Conservation (phyloP, 2,797 vertebrate genomes). For the Anas acuta region DNA sequence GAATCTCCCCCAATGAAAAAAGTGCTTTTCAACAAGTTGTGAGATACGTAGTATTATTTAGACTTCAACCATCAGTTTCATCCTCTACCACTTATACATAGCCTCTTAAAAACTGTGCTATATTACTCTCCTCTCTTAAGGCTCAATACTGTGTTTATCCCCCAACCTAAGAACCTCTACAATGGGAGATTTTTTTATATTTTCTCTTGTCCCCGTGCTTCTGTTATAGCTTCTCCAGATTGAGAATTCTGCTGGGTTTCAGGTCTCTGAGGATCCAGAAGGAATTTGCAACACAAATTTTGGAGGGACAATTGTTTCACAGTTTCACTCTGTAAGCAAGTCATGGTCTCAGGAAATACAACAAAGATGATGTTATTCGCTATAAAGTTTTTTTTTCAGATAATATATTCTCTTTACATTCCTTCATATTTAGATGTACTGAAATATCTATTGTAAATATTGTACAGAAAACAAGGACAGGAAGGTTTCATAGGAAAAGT, state of each 20-base stretch:
- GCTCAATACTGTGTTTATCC: slow-evolving; percentile 71
- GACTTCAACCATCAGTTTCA: slow-evolving; percentile 81
- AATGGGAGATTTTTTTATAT: slow-evolving; percentile 65
- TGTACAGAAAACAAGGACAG: background rate
- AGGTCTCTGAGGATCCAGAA: background rate
- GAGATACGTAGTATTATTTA: slow-evolving; percentile 84
- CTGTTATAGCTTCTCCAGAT: slow-evolving; percentile 40
- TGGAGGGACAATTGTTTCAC: slow-evolving; percentile 13
- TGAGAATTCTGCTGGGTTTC: slow-evolving; percentile 62
- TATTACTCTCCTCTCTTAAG: slow-evolving; percentile 73
- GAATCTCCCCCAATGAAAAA: slow-evolving; percentile 86
- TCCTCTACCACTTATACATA: slow-evolving; percentile 76
- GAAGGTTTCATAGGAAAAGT: background rate
- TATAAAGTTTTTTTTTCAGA: slow-evolving; percentile 9
- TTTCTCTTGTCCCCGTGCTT: slow-evolving; percentile 66
- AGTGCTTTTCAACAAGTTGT: slow-evolving; percentile 86
- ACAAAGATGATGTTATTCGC: background rate
- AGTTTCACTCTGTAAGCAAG: background rate
- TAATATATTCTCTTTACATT: background rate
- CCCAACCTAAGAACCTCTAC: slow-evolving; percentile 61
- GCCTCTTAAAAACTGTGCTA: slow-evolving; percentile 71
- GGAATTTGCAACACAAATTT: slow-evolving; percentile 44
- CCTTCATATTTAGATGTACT: background rate
- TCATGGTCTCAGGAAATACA: slow-evolving; percentile 15
- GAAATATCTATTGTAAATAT: background rate